Evolutionary conservation across 1,140 invertebrate species (phyloP), one percentile per base, ranked within the genome.

Genomic region (Drosophila leontia): DNA sequence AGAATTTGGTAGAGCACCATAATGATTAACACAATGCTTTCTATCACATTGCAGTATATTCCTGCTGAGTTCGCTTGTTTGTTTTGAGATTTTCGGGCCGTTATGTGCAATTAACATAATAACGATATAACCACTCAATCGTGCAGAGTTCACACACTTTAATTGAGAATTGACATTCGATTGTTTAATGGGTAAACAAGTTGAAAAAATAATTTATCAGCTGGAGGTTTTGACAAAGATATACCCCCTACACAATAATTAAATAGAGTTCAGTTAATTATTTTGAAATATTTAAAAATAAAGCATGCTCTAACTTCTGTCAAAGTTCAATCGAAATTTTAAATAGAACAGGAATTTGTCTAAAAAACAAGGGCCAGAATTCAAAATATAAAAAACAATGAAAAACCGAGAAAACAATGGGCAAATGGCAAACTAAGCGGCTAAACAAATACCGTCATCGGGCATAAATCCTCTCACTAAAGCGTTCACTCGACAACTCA

Each of bases 391-490:
- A 37, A 35, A 37, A 26, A 26, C 13, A 7, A 50, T 0, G 2
- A 64, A 56, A 63, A 47, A 42, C 3, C 15, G 12, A 13, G 34
- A 69, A 74, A 78, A 88, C 80, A 87, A 88, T 78, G 45, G 80
- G 11, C 61, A 65, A 80, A 80, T 64, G 77, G 48, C 47, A 62
- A 83, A 75, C 84, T 88, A 87, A 88, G 84, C 85, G 85, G 72
- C 81, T 80, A 84, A 84, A 83, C 84, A 88, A 88, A 88, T 88
- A 88, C 68, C 63, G 67, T 42, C 74, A 82, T 56, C 57, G 64
- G 56, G 64, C 80, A 79, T 83, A 83, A 87, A 88, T 84, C 84
- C 81, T 83, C 81, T 75, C 72, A 80, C 80, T 64, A 84, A 88
- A 84, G 62, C 61, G 80, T 67, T 63, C 77, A 84, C 70, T 82